Evolutionary conservation across 2,113 vertebrate genomes (phyloP).

Genomic region (Peromyscus maniculatus): DNA sequence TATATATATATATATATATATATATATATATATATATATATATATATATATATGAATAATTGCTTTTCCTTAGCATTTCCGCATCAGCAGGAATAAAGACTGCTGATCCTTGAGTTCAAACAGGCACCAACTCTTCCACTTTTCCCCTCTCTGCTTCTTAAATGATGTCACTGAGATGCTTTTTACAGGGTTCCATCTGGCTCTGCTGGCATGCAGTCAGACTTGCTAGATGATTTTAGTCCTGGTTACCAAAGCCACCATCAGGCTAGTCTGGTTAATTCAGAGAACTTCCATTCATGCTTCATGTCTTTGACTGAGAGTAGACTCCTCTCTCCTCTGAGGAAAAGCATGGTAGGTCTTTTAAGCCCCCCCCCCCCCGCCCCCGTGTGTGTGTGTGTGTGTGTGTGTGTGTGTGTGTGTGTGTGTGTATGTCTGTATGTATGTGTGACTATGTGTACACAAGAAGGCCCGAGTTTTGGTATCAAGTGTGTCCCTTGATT

Average conservation of each 20-base stretch:
- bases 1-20: not conserved
- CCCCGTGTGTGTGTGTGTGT: too few species aligned
- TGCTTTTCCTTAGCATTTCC: slow-evolving; percentile 2
- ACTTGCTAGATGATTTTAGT: not conserved
- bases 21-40: too few species aligned
- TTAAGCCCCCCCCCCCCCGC: too few species aligned
- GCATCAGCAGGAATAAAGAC: not conserved
- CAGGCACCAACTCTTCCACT: not conserved
- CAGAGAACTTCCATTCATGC: not conserved
- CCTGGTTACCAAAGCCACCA: not conserved
- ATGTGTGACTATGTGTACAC: not conserved
- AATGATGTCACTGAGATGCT: not conserved
- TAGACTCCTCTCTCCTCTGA: not conserved
- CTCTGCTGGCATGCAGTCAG: not conserved
- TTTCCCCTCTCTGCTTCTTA: not conserved
- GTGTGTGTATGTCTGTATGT: not conserved
- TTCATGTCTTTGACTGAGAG: not conserved
- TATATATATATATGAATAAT: not conserved
- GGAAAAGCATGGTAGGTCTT: not conserved
- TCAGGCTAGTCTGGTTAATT: not conserved
- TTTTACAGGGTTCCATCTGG: not conserved
- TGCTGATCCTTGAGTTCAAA: slow-evolving; percentile 43
- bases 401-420: not conserved
- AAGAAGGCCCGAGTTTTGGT: not conserved
- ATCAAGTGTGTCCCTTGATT: not conserved